These are phyloP conservation scores for Philopotamus ludificatus DNA, from an alignment of 1,140 invertebrate genomes.

Conservation along the genomic window DNA sequence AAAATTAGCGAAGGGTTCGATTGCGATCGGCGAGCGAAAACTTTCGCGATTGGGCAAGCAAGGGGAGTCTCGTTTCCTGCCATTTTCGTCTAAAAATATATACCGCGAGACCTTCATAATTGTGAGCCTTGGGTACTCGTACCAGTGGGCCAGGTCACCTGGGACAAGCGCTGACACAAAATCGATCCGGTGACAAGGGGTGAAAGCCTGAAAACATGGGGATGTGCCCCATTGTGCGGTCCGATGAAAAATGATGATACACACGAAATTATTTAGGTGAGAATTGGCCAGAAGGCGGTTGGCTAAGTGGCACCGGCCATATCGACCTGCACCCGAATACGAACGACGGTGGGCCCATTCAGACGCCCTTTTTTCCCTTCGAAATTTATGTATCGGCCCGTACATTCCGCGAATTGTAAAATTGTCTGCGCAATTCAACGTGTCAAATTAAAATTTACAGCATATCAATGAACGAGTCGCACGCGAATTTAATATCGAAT, in stretches of 20 bases:
- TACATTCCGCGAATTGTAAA: too few relatives aligned
- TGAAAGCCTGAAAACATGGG: not conserved
- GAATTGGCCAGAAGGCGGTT: not conserved
- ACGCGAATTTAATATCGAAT: too few relatives aligned
- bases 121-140: slow-evolving; percentile 1
- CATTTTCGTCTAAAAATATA: not conserved
- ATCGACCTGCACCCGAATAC: too few relatives aligned
- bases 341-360: too few relatives aligned
- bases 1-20: not conserved
- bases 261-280: not conserved
- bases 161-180: slow-evolving; percentile 9
- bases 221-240: not conserved
- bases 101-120: slow-evolving; percentile 4
- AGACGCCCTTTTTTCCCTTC: too few relatives aligned
- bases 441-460: too few relatives aligned
- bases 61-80: not conserved
- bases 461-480: too few relatives aligned
- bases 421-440: too few relatives aligned
- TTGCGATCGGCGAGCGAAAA: not conserved
- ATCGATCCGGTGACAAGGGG: slow-evolving; percentile 3
- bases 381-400: too few relatives aligned
- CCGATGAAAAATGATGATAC: slow-evolving; percentile 7
- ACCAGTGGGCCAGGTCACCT: slow-evolving; percentile 8
- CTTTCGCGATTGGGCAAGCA: not conserved
- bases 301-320: not conserved